Conservation (phyloP, 2,888 invertebrate species). For the Drosophila gaucha region DNA sequence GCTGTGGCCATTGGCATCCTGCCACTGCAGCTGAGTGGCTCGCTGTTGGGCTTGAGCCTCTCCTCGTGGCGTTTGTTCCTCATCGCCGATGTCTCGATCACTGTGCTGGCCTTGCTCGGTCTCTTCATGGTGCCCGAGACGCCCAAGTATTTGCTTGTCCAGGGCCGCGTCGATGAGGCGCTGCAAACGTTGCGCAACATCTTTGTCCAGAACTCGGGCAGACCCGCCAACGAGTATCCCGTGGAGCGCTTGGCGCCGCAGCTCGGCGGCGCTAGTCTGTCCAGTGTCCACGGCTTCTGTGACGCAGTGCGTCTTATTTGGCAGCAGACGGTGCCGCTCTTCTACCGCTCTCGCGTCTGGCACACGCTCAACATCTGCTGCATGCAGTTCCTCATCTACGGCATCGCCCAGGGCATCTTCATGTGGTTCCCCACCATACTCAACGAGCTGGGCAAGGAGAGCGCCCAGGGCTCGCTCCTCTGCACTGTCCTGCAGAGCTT, state of each 20-base stretch:
- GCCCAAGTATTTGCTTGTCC: constrained; percentile 90
- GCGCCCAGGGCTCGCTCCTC: constrained; percentile 80
- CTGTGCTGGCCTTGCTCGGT: constrained; percentile 87
- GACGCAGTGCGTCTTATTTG: constrained; percentile 81
- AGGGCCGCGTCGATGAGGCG: constrained; percentile 87
- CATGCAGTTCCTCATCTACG: constrained; percentile 76
- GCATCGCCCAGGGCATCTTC: constrained; percentile 82
- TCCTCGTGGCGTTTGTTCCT: constrained; percentile 92
- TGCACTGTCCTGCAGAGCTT: constrained; percentile 65
- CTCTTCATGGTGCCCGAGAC: constrained; percentile 90
- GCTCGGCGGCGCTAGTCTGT: constrained; percentile 72
- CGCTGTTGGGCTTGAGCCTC: constrained; percentile 86
- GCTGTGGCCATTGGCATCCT: constrained; percentile 89
- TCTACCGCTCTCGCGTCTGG: constrained; percentile 65
- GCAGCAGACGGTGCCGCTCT: constrained; percentile 82
- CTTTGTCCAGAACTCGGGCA: constrained; percentile 86
- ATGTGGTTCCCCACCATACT: constrained; percentile 84
- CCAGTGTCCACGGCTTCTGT: constrained; percentile 68
- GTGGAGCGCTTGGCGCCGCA: constrained; percentile 82
- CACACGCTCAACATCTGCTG: constrained; percentile 81
- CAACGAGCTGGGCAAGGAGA: constrained; percentile 78
- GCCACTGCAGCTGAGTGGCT: constrained; percentile 86
- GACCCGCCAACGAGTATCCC: constrained; percentile 85
- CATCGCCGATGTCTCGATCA: constrained; percentile 88
- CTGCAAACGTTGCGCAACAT: constrained; percentile 87